Conservation (phyloP, 2,113 vertebrate genomes). For the Vireo altiloquus region DNA sequence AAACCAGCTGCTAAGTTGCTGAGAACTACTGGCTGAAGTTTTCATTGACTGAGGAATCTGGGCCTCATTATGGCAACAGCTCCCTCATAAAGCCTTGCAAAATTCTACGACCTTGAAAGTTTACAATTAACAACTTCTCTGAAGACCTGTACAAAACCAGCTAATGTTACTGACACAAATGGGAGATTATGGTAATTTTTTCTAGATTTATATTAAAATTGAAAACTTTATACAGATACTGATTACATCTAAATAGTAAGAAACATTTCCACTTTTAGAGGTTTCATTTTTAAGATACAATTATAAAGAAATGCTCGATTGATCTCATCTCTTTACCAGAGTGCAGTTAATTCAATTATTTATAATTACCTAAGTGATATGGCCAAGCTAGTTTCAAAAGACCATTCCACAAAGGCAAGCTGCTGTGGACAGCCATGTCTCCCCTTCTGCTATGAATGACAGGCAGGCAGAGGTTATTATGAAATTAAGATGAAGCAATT, state of each 20-base stretch:
- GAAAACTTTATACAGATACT: constrained; percentile 47
- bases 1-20: not conserved
- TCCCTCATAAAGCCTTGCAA: not conserved
- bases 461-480: not conserved
- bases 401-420: not conserved
- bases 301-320: constrained; percentile 50
- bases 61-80: not conserved
- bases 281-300: constrained; percentile 56
- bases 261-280: constrained; percentile 1
- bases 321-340: constrained; percentile 46
- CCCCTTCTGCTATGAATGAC: not conserved
- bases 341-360: constrained; percentile 64
- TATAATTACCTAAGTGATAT: constrained; percentile 47
- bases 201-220: constrained; percentile 46
- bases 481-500: not conserved
- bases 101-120: not conserved
- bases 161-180: not conserved
- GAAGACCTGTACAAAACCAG: not conserved
- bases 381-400: constrained; percentile 26
- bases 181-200: not conserved
- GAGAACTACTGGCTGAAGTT: not conserved
- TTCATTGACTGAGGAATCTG: not conserved
- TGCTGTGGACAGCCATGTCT: not conserved
- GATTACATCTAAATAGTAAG: constrained; percentile 22
- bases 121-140: not conserved